These are phyloP conservation scores for Drosophila serrata DNA, from an alignment of 1,140 invertebrate species.

Conservation along the genomic window DNA sequence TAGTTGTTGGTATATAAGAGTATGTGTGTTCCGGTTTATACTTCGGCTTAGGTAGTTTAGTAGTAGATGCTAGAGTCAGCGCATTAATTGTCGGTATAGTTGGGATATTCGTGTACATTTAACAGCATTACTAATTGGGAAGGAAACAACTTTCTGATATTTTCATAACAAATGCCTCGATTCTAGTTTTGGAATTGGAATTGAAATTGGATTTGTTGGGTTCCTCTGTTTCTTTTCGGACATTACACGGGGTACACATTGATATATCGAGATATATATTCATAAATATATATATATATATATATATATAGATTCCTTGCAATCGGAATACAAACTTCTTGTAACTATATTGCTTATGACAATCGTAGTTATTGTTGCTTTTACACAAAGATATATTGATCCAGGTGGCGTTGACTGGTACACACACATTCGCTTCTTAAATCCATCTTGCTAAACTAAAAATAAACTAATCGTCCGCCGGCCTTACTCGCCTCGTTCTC, in stretches of 20 bases:
- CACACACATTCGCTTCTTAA: conserved; percentile 44
- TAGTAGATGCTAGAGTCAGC: conserved; percentile 66
- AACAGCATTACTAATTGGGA: conserved; percentile 41
- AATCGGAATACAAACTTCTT: conserved; percentile 39
- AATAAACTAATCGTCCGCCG: conserved; percentile 47
- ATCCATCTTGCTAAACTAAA: conserved; percentile 50
- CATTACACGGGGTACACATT: conserved; percentile 46
- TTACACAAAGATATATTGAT: conserved; percentile 56
- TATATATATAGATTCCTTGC: conserved; percentile 35
- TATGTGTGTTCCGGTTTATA: conserved; percentile 47
- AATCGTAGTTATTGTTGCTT: conserved; percentile 45
- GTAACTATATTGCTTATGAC: conserved; percentile 63
- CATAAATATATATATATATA: conserved; percentile 10
- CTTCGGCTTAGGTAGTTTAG: conserved; percentile 48
- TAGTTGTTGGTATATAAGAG: conserved; percentile 36
- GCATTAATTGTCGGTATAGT: conserved; percentile 69
- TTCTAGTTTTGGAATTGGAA: conserved; percentile 19
- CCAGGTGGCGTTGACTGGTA: conserved; percentile 58
- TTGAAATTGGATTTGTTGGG: conserved; percentile 14
- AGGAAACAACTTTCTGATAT: conserved; percentile 59
- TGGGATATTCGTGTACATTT: conserved; percentile 76
- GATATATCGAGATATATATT: conserved; percentile 38
- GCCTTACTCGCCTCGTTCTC: neutral
- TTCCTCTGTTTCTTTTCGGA: conserved; percentile 13
- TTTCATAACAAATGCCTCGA: conserved; percentile 63